Evolutionary conservation across 2,888 invertebrate genomes (phyloP).

Genomic region (Allolobophora icterica): DNA sequence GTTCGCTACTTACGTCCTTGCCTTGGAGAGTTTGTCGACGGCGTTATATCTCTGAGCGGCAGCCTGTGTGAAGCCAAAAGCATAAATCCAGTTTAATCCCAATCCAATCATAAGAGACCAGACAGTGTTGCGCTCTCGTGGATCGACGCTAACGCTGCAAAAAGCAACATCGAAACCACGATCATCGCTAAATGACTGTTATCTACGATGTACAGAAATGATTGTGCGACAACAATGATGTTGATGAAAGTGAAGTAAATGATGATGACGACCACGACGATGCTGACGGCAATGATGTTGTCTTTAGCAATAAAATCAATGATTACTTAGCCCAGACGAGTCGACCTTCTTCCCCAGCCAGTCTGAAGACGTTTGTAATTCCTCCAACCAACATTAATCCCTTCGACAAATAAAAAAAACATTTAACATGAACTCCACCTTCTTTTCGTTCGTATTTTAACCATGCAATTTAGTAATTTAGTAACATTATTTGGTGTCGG

Average conservation of each 20-base stretch:
- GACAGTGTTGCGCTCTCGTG: slow-evolving; percentile 37
- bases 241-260: no score
- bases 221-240: no score
- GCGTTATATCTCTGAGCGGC: slow-evolving; percentile 38
- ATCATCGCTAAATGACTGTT: no score
- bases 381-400: no score
- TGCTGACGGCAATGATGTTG: neutral
- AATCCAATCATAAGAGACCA: slow-evolving; percentile 33
- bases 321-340: neutral
- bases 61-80: slow-evolving; percentile 35
- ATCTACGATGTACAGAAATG: no score
- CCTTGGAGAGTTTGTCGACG: neutral
- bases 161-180: neutral
- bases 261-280: no score
- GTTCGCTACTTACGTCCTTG: slow-evolving; percentile 31
- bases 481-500: no score
- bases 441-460: neutral
- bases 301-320: neutral
- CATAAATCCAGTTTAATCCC: neutral
- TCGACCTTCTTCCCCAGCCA: no score
- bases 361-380: no score
- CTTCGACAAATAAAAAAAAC: neutral
- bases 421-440: neutral
- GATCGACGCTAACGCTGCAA: slow-evolving; percentile 34
- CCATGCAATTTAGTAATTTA: neutral